Base-by-base conservation (phyloP, 2,113 vertebrate species). In the Taurulus bubalis region DNA sequence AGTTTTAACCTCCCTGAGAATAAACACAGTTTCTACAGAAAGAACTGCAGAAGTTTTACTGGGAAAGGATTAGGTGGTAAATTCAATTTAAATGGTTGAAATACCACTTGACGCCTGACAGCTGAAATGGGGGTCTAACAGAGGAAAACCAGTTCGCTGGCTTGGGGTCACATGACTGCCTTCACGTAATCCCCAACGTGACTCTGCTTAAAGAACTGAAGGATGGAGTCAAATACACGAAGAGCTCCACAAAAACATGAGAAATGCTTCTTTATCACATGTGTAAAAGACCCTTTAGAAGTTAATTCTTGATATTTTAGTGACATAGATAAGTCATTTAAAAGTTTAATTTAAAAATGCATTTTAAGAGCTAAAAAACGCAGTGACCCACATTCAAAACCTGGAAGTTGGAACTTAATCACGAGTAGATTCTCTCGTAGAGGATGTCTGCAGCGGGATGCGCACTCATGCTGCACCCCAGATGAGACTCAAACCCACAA, bases 201-300 rank as follows among this genome's bases (percentile, higher is more conserved):
- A 93, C 88, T 91, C 85, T 71, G 71, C 89, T 93, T 90, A 90
- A 77, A 79, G 65, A 36, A 34, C 67, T 64, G 32, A 40, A n/a
- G 20, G 2, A 6, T 26, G 11, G 38, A 78, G 24, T 70, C n/a
- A 75, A 45, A 3, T 2, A 6, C 26, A 38, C 20, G 26, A 38
- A 63, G 63, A 56, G 49, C 40, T 53, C n/a, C 5, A 40, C 45
- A 40, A 40, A 40, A 40, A 40, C 18, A n/a, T 3, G 4, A 36
- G 8, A 34, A 51, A 69, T 59, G 26, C 7, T 28, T 59, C 28
- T 30, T 30, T 5, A 8, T 60, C 16, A 30, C 3, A 34, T 20
- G 15, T 5, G 8, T 18, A 4, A 34, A 62, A 5, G 0, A 18
- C 18, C 18, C 30, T 36, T 36, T 10, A 36, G 59, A 62, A 22